Conservation (phyloP, 2,888 invertebrate species). For the Sepiola atlantica region DNA sequence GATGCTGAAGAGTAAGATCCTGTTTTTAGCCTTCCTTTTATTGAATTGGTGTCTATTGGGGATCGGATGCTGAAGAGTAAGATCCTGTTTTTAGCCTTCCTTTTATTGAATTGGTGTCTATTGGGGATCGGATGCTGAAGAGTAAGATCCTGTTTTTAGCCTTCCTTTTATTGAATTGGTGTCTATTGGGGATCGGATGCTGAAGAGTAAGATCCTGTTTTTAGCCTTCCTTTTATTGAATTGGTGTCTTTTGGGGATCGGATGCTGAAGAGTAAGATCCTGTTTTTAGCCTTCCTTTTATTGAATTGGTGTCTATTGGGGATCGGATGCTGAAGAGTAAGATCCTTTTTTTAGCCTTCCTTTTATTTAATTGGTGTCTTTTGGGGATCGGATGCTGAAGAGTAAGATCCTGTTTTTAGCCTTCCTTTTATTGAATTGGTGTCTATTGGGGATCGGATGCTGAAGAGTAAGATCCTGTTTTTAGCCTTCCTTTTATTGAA, state of each 20-base stretch:
- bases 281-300: too few species aligned
- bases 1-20: slow-evolving; percentile 78
- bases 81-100: slow-evolving; percentile 51
- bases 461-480: slow-evolving; percentile 74
- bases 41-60: slow-evolving; percentile 96
- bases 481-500: too few species aligned
- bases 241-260: slow-evolving; percentile 93
- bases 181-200: slow-evolving; percentile 90
- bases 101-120: slow-evolving; percentile 95
- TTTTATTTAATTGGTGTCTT: slow-evolving; percentile 94
- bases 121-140: slow-evolving; percentile 85
- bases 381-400: slow-evolving; percentile 85
- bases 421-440: too few species aligned
- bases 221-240: too few species aligned
- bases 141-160: slow-evolving; percentile 65
- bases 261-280: slow-evolving; percentile 78
- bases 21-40: too few species aligned
- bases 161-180: too few species aligned
- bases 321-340: slow-evolving; percentile 80
- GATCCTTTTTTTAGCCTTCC: slow-evolving; percentile 51
- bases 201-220: slow-evolving; percentile 74
- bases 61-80: slow-evolving; percentile 80
- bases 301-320: slow-evolving; percentile 96
- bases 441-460: slow-evolving; percentile 90
- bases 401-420: slow-evolving; percentile 65